phyloP scores from a whole-genome alignment of 2,113 vertebrate genomes.

The Smithornis capensis region DNA sequence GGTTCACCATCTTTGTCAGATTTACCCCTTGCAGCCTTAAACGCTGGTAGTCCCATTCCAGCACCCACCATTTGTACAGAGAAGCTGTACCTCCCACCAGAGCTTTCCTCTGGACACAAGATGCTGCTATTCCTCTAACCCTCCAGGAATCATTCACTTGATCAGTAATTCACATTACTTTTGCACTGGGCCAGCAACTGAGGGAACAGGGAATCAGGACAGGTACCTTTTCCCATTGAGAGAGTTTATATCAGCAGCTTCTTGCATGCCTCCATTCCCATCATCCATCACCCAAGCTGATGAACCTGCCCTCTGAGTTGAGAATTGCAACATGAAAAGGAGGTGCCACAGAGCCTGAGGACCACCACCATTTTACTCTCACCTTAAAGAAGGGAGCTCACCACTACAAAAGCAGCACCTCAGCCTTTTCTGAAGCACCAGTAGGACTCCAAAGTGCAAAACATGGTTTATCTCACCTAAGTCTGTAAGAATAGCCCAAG shows the following conservation, averaged over 20 bases:
- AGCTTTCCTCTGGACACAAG: background rate
- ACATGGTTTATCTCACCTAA: accelerated
- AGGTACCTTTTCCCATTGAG: background rate
- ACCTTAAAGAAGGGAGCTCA: background rate
- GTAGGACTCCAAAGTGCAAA: accelerated
- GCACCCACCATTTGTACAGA: background rate
- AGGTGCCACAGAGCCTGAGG: background rate
- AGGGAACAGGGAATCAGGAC: background rate
- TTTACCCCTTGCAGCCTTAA: background rate
- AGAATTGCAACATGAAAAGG: background rate
- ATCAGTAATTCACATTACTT: background rate
- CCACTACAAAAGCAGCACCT: background rate
- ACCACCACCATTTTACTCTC: background rate
- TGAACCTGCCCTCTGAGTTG: background rate
- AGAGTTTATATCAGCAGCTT: background rate
- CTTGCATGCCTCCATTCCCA: background rate
- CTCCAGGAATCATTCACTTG: background rate
- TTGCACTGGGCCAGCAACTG: background rate
- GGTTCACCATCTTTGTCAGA: background rate
- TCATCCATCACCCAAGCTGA: background rate
- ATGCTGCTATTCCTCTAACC: background rate
- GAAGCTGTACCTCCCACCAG: background rate
- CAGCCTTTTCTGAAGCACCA: background rate
- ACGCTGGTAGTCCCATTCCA: background rate
- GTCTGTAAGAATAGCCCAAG: accelerated